Percentiles rank a stretch among this genome's conserved stretches.
Conservation (phyloP, 2,113 vertebrate species). For the Cervus canadensis region DNA sequence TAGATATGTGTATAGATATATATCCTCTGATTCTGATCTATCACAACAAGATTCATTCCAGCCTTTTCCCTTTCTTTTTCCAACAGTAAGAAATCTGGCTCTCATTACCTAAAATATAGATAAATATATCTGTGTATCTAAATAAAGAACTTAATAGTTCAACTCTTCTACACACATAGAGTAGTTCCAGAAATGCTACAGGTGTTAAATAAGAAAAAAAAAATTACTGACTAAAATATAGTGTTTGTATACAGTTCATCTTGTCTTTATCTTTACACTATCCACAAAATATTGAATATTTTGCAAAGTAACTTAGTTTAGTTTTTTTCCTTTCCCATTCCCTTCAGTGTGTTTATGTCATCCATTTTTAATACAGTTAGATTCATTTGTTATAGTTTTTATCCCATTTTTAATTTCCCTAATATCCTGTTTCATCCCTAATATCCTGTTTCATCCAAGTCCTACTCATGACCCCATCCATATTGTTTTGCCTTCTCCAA, state of each 20-base stretch:
- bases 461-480: neutral
- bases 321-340: neutral
- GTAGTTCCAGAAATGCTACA: neutral
- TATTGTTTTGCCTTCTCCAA: neutral
- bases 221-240: neutral
- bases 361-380: neutral
- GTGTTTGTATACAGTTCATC: neutral
- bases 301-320: neutral
- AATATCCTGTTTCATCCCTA: neutral
- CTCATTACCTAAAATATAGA: neutral
- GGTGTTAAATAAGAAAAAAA: neutral
- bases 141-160: neutral
- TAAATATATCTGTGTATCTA: neutral
- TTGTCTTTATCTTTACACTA: neutral
- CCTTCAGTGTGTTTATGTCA: neutral
- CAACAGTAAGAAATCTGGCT: neutral
- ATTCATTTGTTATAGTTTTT: neutral
- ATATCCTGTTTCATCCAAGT: neutral
- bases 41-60: neutral
- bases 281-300: neutral
- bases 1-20: neutral
- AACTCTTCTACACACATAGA: neutral
- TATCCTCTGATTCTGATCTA: neutral
- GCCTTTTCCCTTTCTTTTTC: neutral
- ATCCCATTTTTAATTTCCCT: neutral